Evolutionary conservation across 2,797 vertebrate species (phyloP), one percentile per base, ranked within the genome.

Genomic region (Chloroceryle inda): DNA sequence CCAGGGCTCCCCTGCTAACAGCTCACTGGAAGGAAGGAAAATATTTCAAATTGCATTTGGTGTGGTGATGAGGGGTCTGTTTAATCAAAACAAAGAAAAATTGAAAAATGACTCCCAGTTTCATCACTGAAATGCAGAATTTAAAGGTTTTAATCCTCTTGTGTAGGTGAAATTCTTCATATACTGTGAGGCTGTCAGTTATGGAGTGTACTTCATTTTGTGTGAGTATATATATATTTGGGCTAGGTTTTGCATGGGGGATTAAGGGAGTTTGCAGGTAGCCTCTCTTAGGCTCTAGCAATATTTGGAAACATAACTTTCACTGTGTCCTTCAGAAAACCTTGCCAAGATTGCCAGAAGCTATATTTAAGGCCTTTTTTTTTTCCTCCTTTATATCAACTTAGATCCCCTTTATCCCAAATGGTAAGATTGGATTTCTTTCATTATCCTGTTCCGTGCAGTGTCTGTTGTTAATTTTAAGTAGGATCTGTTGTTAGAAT

Each of bases 381-480:
- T 45, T 45, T 21, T 44, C 2, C 31, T 27, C 27, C 20, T 3
- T 85, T 63, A 55, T 91, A 87, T 89, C 89, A 77, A 59, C 85
- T 88, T 80, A 85, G 64, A 81, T 64, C 83, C 52, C 68, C 75
- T 87, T 89, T 87, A 87, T 67, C 44, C 84, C 81, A 79, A 87
- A 84, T 59, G 69, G 59, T 69, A 66, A 76, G 35, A 76, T 68
- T n/a, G 55, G 71, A 81, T n/a, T 79, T 80, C 59, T 79, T 92
- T 92, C 89, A 80, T 92, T 91, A 85, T 66, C 59, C 86, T 91
- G 3, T 69, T 92, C 76, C 49, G 14, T 58, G 68, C 61, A 69
- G 35, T 7, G 63, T 22, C 62, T 47, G 37, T 75, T 58, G 19
- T 84, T 97, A 91, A 96, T 96, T 93, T 91, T 81, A 92, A 94